A percentile compares a stretch with the other conserved stretches of the same genome.
Conservation (phyloP, 2,797 vertebrate species). For the Gouania willdenowi region DNA sequence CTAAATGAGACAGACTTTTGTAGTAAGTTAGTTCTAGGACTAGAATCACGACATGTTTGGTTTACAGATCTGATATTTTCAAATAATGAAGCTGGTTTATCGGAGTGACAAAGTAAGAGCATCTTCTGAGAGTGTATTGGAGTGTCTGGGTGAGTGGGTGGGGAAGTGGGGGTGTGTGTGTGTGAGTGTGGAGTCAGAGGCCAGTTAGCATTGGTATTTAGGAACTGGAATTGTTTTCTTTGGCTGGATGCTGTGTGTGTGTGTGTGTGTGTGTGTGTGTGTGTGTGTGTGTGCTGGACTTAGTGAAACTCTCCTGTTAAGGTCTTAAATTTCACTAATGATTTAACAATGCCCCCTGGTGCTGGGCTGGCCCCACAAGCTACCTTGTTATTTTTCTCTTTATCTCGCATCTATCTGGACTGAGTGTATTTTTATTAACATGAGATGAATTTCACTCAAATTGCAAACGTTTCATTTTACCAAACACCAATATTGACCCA, state of each 20-base stretch:
- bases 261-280: slow-evolving; percentile 2
- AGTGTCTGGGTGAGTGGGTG: slow-evolving; percentile 14
- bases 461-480: slow-evolving; percentile 14
- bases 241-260: slow-evolving; percentile 37
- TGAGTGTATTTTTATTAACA: slow-evolving; percentile 27
- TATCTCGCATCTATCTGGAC: slow-evolving; percentile 52
- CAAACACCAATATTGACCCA: slow-evolving; percentile 38
- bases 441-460: slow-evolving; percentile 23
- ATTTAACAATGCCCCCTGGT: slow-evolving; percentile 76
- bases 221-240: slow-evolving; percentile 58
- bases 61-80: no score
- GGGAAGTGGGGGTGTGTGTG: slow-evolving; percentile 19
- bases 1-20: no score
- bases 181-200: slow-evolving; percentile 45
- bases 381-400: slow-evolving; percentile 66
- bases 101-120: no score
- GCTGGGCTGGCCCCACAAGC: slow-evolving; percentile 37
- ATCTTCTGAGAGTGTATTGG: slow-evolving; percentile 25
- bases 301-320: slow-evolving; percentile 36
- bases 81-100: no score
- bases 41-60: no score
- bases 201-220: slow-evolving; percentile 52
- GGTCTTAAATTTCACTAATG: slow-evolving; percentile 78
- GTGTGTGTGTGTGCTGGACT: slow-evolving; percentile 13
- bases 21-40: no score